A percentile compares a stretch with the other conserved stretches of the same genome.
These are phyloP conservation scores for Drosophila sechellia DNA, from an alignment of 1,140 invertebrate genomes.

Conservation along the genomic window DNA sequence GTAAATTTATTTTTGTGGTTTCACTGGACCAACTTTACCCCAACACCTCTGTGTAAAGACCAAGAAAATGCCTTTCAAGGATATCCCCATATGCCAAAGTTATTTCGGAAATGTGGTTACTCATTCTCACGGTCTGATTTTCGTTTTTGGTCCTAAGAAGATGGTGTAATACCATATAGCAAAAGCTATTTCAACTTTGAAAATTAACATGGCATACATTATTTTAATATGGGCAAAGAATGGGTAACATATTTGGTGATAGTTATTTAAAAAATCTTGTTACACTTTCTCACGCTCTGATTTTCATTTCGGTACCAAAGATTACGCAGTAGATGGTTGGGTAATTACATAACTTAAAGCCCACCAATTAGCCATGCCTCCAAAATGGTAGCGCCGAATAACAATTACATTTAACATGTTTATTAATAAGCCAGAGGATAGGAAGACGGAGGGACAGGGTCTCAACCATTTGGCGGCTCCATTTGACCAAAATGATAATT, in stretches of 20 bases:
- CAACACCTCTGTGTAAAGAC: slow-evolving; percentile 34
- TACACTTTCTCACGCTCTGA: slow-evolving; percentile 45
- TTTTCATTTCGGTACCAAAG: slow-evolving; percentile 16
- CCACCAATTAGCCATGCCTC: slow-evolving; percentile 29
- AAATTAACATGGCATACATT: slow-evolving; percentile 1
- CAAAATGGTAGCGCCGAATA: slow-evolving; percentile 42
- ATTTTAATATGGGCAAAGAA: background rate
- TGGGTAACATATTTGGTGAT: background rate
- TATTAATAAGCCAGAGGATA: slow-evolving; percentile 50
- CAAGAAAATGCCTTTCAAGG: slow-evolving; percentile 36
- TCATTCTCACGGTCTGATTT: slow-evolving; percentile 50
- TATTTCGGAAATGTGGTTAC: slow-evolving; percentile 11
- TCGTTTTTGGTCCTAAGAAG: slow-evolving; percentile 2
- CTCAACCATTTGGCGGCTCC: slow-evolving; percentile 34
- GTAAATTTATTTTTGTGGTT: slow-evolving; percentile 48
- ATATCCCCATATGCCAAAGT: slow-evolving; percentile 15
- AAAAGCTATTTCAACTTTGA: background rate
- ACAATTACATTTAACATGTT: slow-evolving; percentile 63
- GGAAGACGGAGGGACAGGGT: background rate
- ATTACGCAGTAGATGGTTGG: slow-evolving; percentile 11
- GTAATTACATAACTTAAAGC: slow-evolving; percentile 27
- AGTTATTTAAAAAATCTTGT: background rate
- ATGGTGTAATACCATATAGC: background rate
- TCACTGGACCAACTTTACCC: slow-evolving; percentile 27
- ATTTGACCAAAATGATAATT: slow-evolving; percentile 53